Conservation (phyloP, 2,797 vertebrate genomes). For the Gallirallus australis region DNA sequence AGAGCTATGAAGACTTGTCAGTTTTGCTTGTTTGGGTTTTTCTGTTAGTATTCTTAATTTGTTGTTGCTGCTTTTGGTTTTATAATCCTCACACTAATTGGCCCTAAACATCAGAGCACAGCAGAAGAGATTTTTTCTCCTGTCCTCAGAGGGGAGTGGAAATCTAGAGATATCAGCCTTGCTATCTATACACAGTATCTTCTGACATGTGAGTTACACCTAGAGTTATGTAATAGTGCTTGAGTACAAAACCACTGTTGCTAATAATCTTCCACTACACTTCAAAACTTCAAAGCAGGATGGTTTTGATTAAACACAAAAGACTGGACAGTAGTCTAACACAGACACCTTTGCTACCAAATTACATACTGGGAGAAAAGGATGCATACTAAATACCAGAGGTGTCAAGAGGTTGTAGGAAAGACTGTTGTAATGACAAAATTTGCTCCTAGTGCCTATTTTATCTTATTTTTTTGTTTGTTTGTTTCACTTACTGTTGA, state of each 20-base stretch:
- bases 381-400: neutral
- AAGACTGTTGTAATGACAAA: neutral
- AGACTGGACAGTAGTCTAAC: neutral
- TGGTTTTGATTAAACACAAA: neutral
- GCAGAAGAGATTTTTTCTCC: neutral
- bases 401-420: neutral
- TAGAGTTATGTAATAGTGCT: neutral
- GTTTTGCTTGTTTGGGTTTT: slow-evolving; percentile 35
- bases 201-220: neutral
- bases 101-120: neutral
- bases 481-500: neutral
- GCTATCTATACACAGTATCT: neutral
- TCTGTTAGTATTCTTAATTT: neutral
- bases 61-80: neutral
- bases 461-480: neutral
- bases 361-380: neutral
- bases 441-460: neutral
- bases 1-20: neutral
- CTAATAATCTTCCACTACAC: neutral
- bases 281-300: neutral
- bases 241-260: neutral
- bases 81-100: neutral
- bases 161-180: neutral
- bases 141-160: neutral
- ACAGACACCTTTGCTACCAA: neutral